These are phyloP conservation scores for Linurgus olivaceus DNA, from an alignment of 2,797 vertebrate genomes.

Conservation along the genomic window DNA sequence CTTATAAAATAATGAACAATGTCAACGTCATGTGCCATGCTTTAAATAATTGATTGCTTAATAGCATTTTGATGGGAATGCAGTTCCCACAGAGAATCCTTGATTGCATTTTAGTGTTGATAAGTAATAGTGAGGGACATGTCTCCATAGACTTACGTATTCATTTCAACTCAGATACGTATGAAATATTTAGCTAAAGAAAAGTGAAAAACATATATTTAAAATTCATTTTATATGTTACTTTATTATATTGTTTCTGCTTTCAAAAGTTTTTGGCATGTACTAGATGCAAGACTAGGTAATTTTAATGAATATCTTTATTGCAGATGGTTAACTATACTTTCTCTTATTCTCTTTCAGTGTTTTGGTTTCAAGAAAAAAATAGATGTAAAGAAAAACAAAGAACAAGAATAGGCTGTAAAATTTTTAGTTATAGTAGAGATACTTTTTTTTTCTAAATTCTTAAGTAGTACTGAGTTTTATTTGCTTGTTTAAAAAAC, in stretches of 20 bases:
- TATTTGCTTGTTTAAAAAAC: neutral
- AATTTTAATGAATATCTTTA: neutral
- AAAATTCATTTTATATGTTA: neutral
- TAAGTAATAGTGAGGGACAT: neutral
- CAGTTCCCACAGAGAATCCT: neutral
- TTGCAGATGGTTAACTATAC: neutral
- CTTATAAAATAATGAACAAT: slow-evolving; percentile 22
- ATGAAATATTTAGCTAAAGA: neutral
- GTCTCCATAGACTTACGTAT: neutral
- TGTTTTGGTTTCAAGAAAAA: neutral
- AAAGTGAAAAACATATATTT: neutral
- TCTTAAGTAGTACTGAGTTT: neutral
- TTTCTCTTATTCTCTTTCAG: neutral
- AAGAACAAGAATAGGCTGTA: neutral
- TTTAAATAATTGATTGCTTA: slow-evolving; percentile 48
- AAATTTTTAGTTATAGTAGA: neutral
- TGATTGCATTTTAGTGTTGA: neutral
- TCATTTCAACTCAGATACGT: neutral
- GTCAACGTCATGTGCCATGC: neutral
- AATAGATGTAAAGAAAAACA: neutral
- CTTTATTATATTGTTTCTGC: neutral
- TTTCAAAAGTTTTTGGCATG: neutral
- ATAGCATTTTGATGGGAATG: slow-evolving; percentile 21
- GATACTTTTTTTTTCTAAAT: neutral
- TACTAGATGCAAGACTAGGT: neutral